Conservation (phyloP, 2,113 vertebrate genomes). For the Benitochromis conjunctus region DNA sequence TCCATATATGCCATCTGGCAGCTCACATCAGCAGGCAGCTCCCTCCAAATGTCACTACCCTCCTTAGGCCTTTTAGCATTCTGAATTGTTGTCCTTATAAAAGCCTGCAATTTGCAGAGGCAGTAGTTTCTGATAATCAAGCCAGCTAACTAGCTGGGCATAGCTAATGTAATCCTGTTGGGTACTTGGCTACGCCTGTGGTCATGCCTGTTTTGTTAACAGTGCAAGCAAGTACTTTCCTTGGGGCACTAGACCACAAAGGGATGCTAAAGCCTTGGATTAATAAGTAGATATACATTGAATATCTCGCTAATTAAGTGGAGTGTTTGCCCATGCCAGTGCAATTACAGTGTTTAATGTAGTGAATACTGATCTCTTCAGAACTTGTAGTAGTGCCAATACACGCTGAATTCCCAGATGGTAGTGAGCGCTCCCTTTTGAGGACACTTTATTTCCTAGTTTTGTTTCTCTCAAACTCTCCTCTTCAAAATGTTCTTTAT, state of each 20-base stretch:
- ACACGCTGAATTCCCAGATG: not conserved
- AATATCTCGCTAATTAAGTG: constrained; percentile 33
- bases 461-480: not conserved
- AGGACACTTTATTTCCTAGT: not conserved
- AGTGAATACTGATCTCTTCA: constrained; percentile 7
- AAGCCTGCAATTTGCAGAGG: not conserved
- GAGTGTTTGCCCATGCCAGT: not conserved
- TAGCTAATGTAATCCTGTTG: constrained; percentile 41
- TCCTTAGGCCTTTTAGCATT: not conserved
- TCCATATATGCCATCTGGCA: constrained; percentile 36
- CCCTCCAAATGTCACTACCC: not conserved
- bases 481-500: not conserved
- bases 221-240: not conserved
- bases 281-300: constrained; percentile 29
- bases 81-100: not conserved
- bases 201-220: constrained; percentile 39
- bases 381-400: not conserved
- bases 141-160: constrained; percentile 12
- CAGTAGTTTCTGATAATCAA: not conserved
- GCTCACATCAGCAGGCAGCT: not conserved
- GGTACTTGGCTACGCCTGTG: not conserved
- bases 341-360: not conserved
- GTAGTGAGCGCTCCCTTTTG: not conserved
- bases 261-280: constrained; percentile 24
- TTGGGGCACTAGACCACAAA: constrained; percentile 8